phyloP scores from a whole-genome alignment of 2,113 vertebrate genomes.

The Empidonax traillii region DNA sequence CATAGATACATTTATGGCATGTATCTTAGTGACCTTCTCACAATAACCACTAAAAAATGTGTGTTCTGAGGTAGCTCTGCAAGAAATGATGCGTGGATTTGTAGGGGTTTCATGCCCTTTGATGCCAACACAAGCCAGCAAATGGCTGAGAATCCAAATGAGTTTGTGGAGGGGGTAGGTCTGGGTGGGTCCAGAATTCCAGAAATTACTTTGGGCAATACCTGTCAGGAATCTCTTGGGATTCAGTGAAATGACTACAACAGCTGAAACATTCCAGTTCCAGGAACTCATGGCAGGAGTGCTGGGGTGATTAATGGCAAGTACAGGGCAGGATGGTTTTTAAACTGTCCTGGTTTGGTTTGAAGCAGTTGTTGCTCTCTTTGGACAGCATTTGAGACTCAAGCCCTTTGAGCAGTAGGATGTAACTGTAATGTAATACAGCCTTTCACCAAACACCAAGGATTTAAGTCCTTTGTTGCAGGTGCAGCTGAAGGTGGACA shows the following conservation, averaged over 20 bases:
- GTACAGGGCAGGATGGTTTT: not conserved
- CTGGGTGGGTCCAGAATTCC: not conserved
- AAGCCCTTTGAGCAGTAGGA: not conserved
- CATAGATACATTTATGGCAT: not conserved
- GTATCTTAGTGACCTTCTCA: not conserved
- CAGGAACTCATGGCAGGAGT: not conserved
- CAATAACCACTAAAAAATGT: not conserved
- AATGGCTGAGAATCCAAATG: not conserved
- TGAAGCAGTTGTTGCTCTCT: not conserved
- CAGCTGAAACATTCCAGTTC: not conserved
- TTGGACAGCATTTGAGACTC: not conserved
- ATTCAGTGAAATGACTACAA: not conserved
- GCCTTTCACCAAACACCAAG: not conserved
- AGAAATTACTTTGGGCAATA: not conserved
- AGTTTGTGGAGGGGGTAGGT: not conserved
- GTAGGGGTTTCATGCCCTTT: not conserved
- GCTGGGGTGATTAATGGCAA: not conserved
- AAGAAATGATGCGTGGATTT: not conserved
- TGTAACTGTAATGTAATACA: fast-evolving
- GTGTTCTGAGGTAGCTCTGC: not conserved
- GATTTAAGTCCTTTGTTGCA: not conserved
- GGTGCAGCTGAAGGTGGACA: not conserved
- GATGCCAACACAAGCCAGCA: not conserved
- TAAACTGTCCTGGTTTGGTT: not conserved
- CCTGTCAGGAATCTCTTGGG: not conserved